Evolutionary conservation across 2,888 invertebrate genomes (phyloP), one percentile per base, ranked within the genome.

Genomic region (Dendrolimus houi): DNA sequence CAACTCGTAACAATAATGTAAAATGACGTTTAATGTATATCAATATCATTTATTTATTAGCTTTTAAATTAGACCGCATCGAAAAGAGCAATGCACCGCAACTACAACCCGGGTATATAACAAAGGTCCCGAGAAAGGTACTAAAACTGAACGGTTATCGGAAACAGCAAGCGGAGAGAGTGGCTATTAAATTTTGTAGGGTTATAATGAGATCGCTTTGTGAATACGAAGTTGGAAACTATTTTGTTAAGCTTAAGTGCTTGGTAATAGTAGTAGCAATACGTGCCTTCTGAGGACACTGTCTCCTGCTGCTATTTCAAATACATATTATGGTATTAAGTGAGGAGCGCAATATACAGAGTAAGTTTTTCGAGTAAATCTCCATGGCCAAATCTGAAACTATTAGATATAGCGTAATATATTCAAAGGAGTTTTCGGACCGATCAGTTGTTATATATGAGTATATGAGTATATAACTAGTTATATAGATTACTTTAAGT

Each of bases 21-120:
- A 29, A 29, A 29, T 29, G 29, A 29, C 29, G 29, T 29, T 29
- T 29, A 29, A 6, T 29, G 29, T 29, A 29, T 17, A 17, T 14
- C 2, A 3, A 29, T 29, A 29, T 29, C 29, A 29, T 29, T 29
- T n/a, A 52, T 40, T 12, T 40, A 17, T 42, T 53, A 40, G 1
- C 57, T 63, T 53, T 17, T 61, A 14, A 41, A 65, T 71, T 70
- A 57, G 1, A 54, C 67, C 62, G 58, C 8, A 13, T 10, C 14
- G 53, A 55, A 64, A 67, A 78, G 77, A 74, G 76, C 78, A 77
- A 74, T 63, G 74, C 68, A 72, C 75, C 64, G 64, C 68, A 69
- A 62, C 63, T 66, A 67, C 63, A 71, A 62, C 66, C 66, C 69
- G 65, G 56, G 71, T 60, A 62, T 65, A 61, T 64, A 63, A 64